Percentiles rank a stretch among this genome's conserved stretches.
These are phyloP conservation scores for Etia nguti DNA, from an alignment of 2,113 vertebrate species.

Conservation along the genomic window DNA sequence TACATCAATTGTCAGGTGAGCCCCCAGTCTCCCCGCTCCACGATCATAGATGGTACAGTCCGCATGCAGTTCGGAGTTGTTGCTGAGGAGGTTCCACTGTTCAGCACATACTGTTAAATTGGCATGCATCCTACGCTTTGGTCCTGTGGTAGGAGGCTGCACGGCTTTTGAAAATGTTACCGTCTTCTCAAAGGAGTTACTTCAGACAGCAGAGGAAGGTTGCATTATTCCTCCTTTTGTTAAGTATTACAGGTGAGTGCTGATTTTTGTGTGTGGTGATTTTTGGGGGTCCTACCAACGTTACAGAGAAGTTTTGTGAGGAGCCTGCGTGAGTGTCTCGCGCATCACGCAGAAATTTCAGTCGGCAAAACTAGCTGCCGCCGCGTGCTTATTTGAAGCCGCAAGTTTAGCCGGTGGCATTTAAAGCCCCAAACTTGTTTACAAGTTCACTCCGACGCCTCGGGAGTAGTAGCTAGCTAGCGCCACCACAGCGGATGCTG, in stretches of 20 bases:
- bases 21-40: slow-evolving; percentile 7
- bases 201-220: slow-evolving; percentile 14
- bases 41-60: slow-evolving; percentile 66
- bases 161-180: slow-evolving; percentile 45
- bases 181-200: slow-evolving; percentile 46
- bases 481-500: slow-evolving; percentile 10
- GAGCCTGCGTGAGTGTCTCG: background rate
- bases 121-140: background rate
- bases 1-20: slow-evolving; percentile 40
- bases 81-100: slow-evolving; percentile 74
- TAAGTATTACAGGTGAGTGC: slow-evolving; percentile 66
- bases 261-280: background rate
- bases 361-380: background rate
- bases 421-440: slow-evolving; percentile 27
- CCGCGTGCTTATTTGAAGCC: background rate
- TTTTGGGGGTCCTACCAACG: background rate
- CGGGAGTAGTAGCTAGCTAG: background rate
- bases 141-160: background rate
- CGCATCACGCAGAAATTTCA: background rate
- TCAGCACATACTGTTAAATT: slow-evolving; percentile 44
- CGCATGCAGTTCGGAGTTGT: slow-evolving; percentile 71
- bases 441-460: slow-evolving; percentile 36
- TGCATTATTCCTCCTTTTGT: slow-evolving; percentile 44
- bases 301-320: slow-evolving; percentile 43
- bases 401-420: background rate